Percentiles rank a stretch among this genome's conserved stretches.
Evolutionary conservation across 2,888 invertebrate species (phyloP).

Genomic region (Watsonalla binaria): DNA sequence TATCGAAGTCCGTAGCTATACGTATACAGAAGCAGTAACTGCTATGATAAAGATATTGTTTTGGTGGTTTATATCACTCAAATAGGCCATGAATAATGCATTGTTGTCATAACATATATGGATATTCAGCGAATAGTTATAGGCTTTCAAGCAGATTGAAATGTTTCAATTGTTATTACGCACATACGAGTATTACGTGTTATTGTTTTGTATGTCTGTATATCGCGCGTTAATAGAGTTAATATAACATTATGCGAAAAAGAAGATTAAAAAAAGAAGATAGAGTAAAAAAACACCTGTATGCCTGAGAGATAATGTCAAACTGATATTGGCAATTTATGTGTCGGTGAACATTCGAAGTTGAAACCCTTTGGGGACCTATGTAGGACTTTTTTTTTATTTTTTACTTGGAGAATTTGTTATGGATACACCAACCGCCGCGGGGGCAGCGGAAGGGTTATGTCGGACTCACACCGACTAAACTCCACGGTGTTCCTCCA

Average conservation of each 20-base stretch:
- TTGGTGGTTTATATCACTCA: slow-evolving; percentile 17
- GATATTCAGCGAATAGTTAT: slow-evolving; percentile 19
- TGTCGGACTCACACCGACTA: no score
- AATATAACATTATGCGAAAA: not conserved
- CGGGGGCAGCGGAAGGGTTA: no score
- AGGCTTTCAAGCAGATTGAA: slow-evolving; percentile 64
- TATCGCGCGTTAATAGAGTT: slow-evolving; percentile 8
- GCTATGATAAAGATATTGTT: slow-evolving; percentile 14
- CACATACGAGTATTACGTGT: slow-evolving; percentile 19
- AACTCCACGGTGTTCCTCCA: no score
- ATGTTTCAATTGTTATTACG: slow-evolving; percentile 40
- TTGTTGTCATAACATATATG: slow-evolving; percentile 38
- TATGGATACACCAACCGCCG: no score
- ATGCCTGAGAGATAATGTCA: no score
- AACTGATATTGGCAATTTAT: no score
- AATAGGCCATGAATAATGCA: slow-evolving; percentile 58
- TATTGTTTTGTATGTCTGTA: slow-evolving; percentile 18
- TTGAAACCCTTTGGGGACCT: no score
- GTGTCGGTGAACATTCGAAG: no score
- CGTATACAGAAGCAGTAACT: not conserved
- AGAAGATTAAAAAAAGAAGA: not conserved
- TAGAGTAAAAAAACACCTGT: no score
- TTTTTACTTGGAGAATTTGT: no score
- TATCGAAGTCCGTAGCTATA: not conserved
- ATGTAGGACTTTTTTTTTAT: no score